A percentile compares a stretch with the other conserved stretches of the same genome.
phyloP scores from a whole-genome alignment of 2,113 vertebrate species.

The Forbesichthys agassizii region DNA sequence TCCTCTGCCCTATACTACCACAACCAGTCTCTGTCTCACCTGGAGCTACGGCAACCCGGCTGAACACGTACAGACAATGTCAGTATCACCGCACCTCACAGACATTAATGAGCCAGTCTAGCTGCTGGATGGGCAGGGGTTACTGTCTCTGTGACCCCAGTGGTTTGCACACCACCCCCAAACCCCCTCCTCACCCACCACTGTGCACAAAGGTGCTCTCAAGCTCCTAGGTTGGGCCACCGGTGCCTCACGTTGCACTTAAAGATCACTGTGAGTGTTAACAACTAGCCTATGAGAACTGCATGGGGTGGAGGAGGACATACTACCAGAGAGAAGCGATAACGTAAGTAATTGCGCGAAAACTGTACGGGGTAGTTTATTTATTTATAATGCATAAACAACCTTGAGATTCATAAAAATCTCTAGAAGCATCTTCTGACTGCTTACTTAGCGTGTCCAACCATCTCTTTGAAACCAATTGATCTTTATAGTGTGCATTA shows the following conservation, averaged over 20 bases:
- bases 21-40: conserved; percentile 33
- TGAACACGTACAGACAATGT: conserved; percentile 48
- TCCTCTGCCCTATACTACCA: neutral
- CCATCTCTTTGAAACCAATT: conserved; percentile 17
- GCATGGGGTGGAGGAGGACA: no score
- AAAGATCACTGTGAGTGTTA: neutral
- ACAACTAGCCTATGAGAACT: neutral
- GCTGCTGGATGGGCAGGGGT: conserved; percentile 43
- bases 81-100: conserved; percentile 57
- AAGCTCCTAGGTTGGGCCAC: no score
- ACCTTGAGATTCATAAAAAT: neutral
- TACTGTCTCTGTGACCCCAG: no score
- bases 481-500: conserved; percentile 5
- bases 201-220: no score
- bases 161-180: no score
- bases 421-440: neutral
- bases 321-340: neutral
- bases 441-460: no score
- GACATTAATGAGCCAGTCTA: conserved; percentile 55
- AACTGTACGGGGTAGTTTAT: no score
- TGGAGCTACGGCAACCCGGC: conserved; percentile 50
- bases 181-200: no score
- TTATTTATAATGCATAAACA: no score
- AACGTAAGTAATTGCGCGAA: no score
- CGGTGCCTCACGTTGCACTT: no score